Evolutionary conservation across 2,113 vertebrate species (phyloP).

Genomic region (Leucosticte australis): DNA sequence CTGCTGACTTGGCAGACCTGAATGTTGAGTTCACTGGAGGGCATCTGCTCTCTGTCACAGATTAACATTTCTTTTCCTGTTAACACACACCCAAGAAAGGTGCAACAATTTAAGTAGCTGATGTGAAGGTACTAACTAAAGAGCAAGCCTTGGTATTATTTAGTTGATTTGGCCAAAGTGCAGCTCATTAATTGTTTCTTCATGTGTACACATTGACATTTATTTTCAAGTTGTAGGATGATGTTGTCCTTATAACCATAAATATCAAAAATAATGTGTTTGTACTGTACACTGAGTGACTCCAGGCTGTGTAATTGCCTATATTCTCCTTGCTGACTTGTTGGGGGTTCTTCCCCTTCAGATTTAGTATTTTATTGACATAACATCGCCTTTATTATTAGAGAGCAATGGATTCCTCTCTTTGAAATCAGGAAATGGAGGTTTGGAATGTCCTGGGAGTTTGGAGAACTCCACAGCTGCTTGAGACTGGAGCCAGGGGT

Average conservation of each 20-base stretch:
- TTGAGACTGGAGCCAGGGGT: background rate
- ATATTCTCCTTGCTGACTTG: background rate
- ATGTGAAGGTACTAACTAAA: background rate
- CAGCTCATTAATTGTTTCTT: background rate
- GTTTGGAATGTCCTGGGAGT: background rate
- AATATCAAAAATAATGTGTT: background rate
- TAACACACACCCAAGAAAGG: background rate
- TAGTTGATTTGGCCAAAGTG: background rate
- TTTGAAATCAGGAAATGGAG: background rate
- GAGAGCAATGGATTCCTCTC: background rate
- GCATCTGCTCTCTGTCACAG: background rate
- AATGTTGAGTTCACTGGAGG: background rate
- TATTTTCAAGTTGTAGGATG: background rate
- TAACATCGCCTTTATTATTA: background rate
- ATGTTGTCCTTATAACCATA: background rate
- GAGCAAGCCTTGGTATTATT: background rate
- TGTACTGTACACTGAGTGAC: background rate
- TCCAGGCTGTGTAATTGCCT: background rate
- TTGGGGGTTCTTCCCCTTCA: background rate
- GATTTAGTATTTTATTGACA: background rate
- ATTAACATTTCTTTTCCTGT: background rate
- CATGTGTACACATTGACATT: background rate
- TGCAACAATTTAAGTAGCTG: background rate
- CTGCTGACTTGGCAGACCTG: slow-evolving; percentile 23
- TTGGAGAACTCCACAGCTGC: background rate